Conservation (phyloP, 2,797 vertebrate species). For the Typhlichthys eigenmanni region DNA sequence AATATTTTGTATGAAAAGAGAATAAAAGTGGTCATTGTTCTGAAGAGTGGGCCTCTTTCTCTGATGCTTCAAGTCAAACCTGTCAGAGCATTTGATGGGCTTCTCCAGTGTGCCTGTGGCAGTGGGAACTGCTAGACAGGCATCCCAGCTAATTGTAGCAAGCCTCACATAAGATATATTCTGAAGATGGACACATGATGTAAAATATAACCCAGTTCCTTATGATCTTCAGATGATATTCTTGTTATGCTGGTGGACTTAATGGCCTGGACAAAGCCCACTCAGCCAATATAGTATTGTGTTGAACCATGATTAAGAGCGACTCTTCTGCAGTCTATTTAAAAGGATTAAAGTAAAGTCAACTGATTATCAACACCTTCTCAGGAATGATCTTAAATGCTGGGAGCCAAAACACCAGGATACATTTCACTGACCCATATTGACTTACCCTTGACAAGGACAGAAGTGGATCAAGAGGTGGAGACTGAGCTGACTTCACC, state of each 20-base stretch:
- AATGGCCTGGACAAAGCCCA: not conserved
- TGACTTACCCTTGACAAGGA: constrained; percentile 34
- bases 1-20: constrained; percentile 99
- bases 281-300: not conserved
- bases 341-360: constrained; percentile 51
- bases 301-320: constrained; percentile 14
- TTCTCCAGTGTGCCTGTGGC: constrained; percentile 25
- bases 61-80: constrained; percentile 52
- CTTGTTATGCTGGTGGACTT: constrained; percentile 41
- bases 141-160: constrained; percentile 40
- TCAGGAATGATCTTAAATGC: constrained; percentile 42
- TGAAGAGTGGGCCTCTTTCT: constrained; percentile 65
- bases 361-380: constrained; percentile 52
- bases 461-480: constrained; percentile 28
- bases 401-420: constrained; percentile 35
- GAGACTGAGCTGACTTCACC: too few species aligned
- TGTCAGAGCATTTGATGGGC: constrained; percentile 36
- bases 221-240: constrained; percentile 49
- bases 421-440: constrained; percentile 36
- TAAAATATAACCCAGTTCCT: constrained; percentile 46
- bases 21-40: constrained; percentile 79
- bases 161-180: constrained; percentile 32
- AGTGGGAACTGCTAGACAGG: constrained; percentile 49
- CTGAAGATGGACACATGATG: constrained; percentile 9
- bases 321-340: constrained; percentile 30